Conservation (phyloP, 2,888 invertebrate species). For the Heliconius aoede region DNA sequence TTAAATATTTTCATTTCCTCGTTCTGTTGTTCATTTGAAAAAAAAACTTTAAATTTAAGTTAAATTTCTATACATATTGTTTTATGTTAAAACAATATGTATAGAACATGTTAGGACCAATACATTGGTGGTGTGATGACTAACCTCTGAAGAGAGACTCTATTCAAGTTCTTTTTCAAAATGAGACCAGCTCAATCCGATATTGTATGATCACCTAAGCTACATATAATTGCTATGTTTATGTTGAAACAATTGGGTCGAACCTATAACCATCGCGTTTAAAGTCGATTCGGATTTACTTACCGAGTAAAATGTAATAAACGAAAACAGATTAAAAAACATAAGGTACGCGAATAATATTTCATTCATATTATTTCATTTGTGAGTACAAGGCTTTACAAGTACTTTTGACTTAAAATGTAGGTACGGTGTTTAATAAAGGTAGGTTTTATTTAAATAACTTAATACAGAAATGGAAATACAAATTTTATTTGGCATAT, state of each 20-base stretch:
- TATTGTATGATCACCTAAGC: no score
- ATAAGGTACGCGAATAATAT: background rate
- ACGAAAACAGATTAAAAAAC: background rate
- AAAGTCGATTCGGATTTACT: background rate
- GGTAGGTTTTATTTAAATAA: background rate
- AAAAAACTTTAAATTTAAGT: no score
- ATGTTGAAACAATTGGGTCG: no score
- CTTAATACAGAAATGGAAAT: background rate
- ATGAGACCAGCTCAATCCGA: no score
- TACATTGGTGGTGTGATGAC: no score
- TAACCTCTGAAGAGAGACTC: no score
- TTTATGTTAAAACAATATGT: no score
- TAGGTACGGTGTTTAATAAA: background rate
- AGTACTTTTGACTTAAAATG: conserved; percentile 5
- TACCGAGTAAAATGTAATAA: background rate
- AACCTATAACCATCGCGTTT: background rate
- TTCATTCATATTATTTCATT: background rate
- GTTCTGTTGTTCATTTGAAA: no score
- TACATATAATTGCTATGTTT: background rate
- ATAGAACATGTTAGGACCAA: no score
- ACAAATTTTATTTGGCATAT: background rate
- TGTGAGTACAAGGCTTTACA: background rate
- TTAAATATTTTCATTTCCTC: no score
- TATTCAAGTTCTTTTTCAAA: no score
- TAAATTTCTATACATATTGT: no score